These are phyloP conservation scores for Acheta domesticus DNA, from an alignment of 2,888 invertebrate species.

Conservation along the genomic window DNA sequence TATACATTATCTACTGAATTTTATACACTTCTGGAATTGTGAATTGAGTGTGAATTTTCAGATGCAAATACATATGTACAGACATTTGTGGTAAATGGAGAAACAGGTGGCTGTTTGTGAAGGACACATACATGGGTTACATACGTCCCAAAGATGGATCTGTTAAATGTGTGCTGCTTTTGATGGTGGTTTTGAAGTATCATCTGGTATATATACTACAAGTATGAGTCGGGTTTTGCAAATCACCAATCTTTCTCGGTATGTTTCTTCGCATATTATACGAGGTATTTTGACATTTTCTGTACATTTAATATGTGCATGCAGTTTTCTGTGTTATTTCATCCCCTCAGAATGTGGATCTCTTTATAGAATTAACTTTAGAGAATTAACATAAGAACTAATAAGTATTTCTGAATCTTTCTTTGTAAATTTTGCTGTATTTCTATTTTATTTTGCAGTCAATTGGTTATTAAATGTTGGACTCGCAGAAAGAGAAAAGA, in stretches of 20 bases:
- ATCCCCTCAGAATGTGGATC: too few relatives aligned
- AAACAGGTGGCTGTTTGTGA: slow-evolving; percentile 86
- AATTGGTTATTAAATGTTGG: slow-evolving; percentile 83
- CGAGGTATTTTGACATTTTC: too few relatives aligned
- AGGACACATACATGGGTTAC: slow-evolving; percentile 93
- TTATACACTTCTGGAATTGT: not conserved
- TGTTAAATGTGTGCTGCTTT: slow-evolving; percentile 79
- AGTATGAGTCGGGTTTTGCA: slow-evolving; percentile 84
- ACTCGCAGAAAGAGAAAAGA: slow-evolving; percentile 82
- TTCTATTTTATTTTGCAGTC: slow-evolving; percentile 50
- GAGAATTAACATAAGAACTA: too few relatives aligned
- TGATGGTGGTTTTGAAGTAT: slow-evolving; percentile 76
- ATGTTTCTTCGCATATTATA: slow-evolving; percentile 20
- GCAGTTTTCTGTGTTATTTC: too few relatives aligned
- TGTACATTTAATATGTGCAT: too few relatives aligned
- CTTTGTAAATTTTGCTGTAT: too few relatives aligned
- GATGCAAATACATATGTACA: slow-evolving; percentile 74
- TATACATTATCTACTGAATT: not conserved
- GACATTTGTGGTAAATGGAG: slow-evolving; percentile 80
- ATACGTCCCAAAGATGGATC: slow-evolving; percentile 78
- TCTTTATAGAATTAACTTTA: too few relatives aligned
- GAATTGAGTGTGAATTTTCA: slow-evolving; percentile 40
- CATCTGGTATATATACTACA: slow-evolving; percentile 79
- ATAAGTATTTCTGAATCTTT: too few relatives aligned
- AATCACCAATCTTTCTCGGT: slow-evolving; percentile 76